These are phyloP conservation scores for Thecophora atra DNA, from an alignment of 2,888 invertebrate species.

Conservation along the genomic window DNA sequence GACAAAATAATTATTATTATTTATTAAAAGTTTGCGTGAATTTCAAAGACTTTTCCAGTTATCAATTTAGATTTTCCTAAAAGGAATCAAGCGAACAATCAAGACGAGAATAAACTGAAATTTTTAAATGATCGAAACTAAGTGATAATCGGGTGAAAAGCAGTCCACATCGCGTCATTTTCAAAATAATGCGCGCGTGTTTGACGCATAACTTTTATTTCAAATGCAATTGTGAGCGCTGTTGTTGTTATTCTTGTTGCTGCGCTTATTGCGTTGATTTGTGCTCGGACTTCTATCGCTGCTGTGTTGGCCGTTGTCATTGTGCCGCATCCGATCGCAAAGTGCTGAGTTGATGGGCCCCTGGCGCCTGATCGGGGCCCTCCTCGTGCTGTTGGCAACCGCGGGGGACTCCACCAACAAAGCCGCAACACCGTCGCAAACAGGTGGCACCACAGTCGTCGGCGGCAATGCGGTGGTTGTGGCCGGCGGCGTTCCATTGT, in stretches of 20 bases:
- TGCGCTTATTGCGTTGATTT: background rate
- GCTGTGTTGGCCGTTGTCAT: conserved; percentile 34
- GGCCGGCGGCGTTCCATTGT: conserved; percentile 58
- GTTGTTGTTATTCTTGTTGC: background rate
- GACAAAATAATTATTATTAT: no score
- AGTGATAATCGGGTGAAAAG: no score
- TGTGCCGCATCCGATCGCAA: conserved; percentile 44
- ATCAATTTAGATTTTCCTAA: no score
- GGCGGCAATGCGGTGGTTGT: conserved; percentile 55
- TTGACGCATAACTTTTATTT: background rate
- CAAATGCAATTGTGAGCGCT: background rate
- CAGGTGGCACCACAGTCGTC: conserved; percentile 50
- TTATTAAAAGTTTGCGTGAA: no score
- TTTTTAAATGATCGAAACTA: no score
- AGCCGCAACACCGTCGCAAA: conserved; percentile 61
- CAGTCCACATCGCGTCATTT: background rate
- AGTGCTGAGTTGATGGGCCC: conserved; percentile 66
- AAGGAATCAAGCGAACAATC: no score
- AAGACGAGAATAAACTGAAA: no score
- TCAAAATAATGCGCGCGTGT: conserved; percentile 31
- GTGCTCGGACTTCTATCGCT: conserved; percentile 8
- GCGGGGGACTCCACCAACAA: conserved; percentile 66
- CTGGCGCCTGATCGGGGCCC: conserved; percentile 66
- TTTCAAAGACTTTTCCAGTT: no score
- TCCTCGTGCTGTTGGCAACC: conserved; percentile 66